phyloP scores from a whole-genome alignment of 2,888 invertebrate species.

The Cistogaster globosa region DNA sequence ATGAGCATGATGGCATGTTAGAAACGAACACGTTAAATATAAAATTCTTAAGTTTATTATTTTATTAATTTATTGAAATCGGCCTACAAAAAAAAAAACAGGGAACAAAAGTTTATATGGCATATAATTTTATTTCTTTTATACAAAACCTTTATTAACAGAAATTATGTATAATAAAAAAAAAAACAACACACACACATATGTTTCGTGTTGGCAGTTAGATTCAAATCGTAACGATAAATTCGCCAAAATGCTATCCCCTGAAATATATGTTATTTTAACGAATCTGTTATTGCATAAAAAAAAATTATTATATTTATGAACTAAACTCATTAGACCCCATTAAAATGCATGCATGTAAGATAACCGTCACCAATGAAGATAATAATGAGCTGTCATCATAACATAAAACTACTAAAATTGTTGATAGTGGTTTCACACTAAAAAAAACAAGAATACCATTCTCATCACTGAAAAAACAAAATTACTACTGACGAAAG shows the following conservation, averaged over 20 bases:
- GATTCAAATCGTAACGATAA: conserved; percentile 19
- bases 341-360: conserved; percentile 60
- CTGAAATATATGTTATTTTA: conserved; percentile 28
- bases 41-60: neutral
- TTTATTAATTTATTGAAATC: neutral
- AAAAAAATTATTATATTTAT: conserved; percentile 56
- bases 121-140: conserved; percentile 17
- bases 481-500: neutral
- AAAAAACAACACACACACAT: neutral
- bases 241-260: conserved; percentile 30
- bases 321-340: conserved; percentile 65
- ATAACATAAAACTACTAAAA: conserved; percentile 66
- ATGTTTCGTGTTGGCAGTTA: neutral
- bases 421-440: conserved; percentile 58
- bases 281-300: neutral
- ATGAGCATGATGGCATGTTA: too few species aligned
- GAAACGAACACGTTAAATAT: too few species aligned
- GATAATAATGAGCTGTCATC: conserved; percentile 63
- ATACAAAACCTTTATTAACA: conserved; percentile 15
- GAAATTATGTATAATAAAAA: neutral
- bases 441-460: conserved; percentile 11
- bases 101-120: neutral
- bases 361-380: conserved; percentile 50
- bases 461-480: neutral
- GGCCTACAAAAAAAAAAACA: neutral